Evolutionary conservation across 2,888 invertebrate genomes (phyloP), one percentile per base, ranked within the genome.

Genomic region (Drosophila sordidula): DNA sequence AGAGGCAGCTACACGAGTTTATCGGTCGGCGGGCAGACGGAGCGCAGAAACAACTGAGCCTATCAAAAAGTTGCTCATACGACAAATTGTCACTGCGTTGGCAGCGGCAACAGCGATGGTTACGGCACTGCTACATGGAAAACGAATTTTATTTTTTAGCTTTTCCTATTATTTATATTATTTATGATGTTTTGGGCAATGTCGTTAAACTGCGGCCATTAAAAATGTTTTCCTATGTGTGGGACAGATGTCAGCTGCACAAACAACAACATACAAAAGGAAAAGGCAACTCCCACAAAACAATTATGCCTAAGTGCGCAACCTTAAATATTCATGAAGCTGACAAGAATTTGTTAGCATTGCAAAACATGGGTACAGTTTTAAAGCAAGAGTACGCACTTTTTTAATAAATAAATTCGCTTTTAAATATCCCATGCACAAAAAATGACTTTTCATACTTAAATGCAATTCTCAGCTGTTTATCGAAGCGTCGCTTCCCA

Each of bases 1-100:
- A 29, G 44, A 39, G 56, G 14, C 14, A 45, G 45, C 65, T 41
- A 32, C 18, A 12, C 9, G 38, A 67, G 78, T 78, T 83, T 85
- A 83, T 85, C 80, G 72, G 34, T 34, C 34, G 34, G 11, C 34
- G 34, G 34, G 55, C 25, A 39, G 36, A 50, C 49, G 64, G 56
- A 46, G 66, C 54, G 39, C 22, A 51, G 42, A 49, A 69, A 64
- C 68, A 63, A 62, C 62, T 44, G 65, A 52, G 79, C 79, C 83
- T 82, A 77, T 75, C 80, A 80, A 75, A 81, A 87, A 81, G 81
- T 83, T 87, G 73, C 86, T 75, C 80, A 75, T 62, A 83, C 83
- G 65, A 84, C 80, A 82, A 84, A 84, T 82, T 82, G 84, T 73
- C 84, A 68, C 55, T 50, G 78, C 50, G 46, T 25, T 26, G 56